Conservation (phyloP, 2,113 vertebrate species). For the Sorex fumeus region DNA sequence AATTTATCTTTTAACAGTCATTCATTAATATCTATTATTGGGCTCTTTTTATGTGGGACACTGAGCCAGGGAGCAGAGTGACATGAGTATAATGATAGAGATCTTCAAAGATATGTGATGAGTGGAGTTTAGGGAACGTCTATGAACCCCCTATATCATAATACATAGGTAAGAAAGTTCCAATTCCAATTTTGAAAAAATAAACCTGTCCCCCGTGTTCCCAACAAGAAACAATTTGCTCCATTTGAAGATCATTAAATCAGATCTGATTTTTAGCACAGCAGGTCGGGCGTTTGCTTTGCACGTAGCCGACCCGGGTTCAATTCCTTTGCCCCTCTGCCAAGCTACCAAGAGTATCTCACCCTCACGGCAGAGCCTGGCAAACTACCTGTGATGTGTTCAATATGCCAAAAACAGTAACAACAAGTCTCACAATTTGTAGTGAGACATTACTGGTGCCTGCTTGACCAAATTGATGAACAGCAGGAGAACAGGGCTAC, state of each 20-base stretch:
- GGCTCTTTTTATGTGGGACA: background rate
- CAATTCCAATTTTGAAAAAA: background rate
- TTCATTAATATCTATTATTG: background rate
- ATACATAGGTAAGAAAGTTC: background rate
- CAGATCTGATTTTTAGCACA: background rate
- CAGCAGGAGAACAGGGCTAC: too few relatives aligned
- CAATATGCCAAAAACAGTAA: too few relatives aligned
- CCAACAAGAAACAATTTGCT: background rate
- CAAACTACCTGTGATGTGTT: too few relatives aligned
- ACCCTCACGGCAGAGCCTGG: too few relatives aligned
- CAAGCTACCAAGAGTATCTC: too few relatives aligned
- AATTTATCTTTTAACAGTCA: background rate
- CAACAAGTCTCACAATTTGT: too few relatives aligned
- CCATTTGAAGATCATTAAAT: constrained; percentile 29
- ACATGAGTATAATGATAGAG: background rate
- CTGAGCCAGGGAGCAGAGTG: background rate
- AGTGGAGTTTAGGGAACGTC: background rate
- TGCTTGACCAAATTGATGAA: too few relatives aligned
- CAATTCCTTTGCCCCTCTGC: too few relatives aligned
- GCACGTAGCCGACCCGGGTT: too few relatives aligned
- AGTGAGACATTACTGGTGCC: too few relatives aligned
- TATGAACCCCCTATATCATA: background rate
- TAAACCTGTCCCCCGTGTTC: background rate
- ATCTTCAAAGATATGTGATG: background rate
- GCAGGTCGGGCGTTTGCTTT: too few relatives aligned